Conservation (phyloP, 2,888 invertebrate genomes). For the Ditylenchus weischeri region DNA sequence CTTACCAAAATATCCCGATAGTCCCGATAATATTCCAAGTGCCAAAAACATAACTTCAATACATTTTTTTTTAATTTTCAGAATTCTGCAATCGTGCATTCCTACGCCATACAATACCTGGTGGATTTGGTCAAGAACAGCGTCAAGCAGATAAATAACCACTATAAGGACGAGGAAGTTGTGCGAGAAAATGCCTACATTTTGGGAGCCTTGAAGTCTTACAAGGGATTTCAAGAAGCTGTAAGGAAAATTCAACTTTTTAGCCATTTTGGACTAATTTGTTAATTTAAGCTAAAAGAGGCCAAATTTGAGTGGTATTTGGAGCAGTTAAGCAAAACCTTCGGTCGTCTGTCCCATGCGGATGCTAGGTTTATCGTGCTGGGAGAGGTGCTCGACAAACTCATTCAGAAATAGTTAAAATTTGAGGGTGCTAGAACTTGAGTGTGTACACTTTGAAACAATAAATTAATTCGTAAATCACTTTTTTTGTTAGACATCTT, state of each 20-base stretch:
- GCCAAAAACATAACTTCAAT: no score
- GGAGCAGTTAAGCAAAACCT: background rate
- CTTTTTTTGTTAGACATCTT: no score
- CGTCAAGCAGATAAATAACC: conserved; percentile 22
- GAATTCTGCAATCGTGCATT: conserved; percentile 15
- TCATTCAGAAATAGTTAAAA: background rate
- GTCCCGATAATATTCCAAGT: no score
- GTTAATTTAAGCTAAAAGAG: background rate
- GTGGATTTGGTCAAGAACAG: conserved; percentile 11
- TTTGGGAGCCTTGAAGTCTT: conserved; percentile 7
- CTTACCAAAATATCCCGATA: no score
- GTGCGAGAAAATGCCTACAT: conserved; percentile 8
- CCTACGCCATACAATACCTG: conserved; percentile 15
- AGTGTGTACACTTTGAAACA: no score
- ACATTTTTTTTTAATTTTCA: conserved; percentile 5
- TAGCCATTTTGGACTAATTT: no score
- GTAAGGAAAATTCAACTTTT: conserved; percentile 4
- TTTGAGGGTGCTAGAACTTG: background rate
- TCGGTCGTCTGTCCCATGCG: background rate
- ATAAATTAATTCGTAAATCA: no score
- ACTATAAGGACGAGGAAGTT: conserved; percentile 19
- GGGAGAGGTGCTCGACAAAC: background rate
- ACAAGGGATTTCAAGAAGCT: conserved; percentile 17
- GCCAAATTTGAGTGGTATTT: conserved; percentile 7
- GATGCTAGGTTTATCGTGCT: background rate